Evolutionary conservation across 2,888 invertebrate genomes (phyloP), one percentile per base, ranked within the genome.

Genomic region (Cantharis flavilabris): DNA sequence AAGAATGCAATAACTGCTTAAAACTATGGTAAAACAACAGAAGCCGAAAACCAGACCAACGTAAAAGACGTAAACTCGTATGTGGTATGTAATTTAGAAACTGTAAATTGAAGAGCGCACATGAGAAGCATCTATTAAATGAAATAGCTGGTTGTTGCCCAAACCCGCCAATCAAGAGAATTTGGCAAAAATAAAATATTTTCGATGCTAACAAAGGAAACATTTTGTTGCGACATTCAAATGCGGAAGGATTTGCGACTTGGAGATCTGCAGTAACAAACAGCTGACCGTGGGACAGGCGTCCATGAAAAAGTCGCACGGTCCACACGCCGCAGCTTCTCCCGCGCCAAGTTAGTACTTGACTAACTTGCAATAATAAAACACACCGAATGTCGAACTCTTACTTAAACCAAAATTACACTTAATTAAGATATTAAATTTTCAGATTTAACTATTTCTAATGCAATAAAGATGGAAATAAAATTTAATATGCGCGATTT

Each of bases 241-340:
- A 69, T 28, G 72, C 75, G 76, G 81, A 83, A 81, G 81, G 81
- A 82, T 80, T 81, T 81, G 81, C 80, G 80, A 83, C 83, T n/a
- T 49, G 49, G n/a, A 49, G 49, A 84, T 81, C 80, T 83, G 83
- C 83, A 79, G 79, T 82, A 85, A 67, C 65, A 67, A 85, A 85
- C 88, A 85, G 86, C 86, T 87, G 89, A 89, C 89, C 89, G 89
- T 90, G 91, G 91, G 91, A 90, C 89, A 89, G 89, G 86, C 87
- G 87, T 87, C 90, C 89, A 90, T 91, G 91, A 91, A 91, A 91
- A 91, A 92, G 92, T 92, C 91, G 92, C 92, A 92, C 91, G 91
- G 90, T 91, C 90, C 90, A 88, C 89, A 90, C 87, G 86, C 87
- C 85, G 80, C 85, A 86, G 85, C 84, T 76, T 72, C 49, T 72